Evolutionary conservation across 2,888 invertebrate genomes (phyloP).

Genomic region (Notodonta ziczac): DNA sequence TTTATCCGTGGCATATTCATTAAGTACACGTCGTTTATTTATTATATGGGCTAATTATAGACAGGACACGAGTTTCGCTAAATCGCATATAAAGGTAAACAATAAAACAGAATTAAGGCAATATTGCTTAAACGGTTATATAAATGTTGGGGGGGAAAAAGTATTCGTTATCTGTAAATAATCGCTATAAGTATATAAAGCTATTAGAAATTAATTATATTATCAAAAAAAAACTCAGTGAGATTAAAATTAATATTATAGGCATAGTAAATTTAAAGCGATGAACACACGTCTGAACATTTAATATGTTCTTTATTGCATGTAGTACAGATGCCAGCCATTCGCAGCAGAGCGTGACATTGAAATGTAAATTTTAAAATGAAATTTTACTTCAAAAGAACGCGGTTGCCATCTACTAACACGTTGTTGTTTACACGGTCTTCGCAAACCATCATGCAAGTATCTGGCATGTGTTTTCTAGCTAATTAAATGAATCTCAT

Average conservation of each 20-base stretch:
- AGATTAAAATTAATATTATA: constrained; percentile 79
- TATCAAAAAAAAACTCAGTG: constrained; percentile 74
- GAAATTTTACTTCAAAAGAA: too few relatives aligned
- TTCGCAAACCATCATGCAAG: not conserved
- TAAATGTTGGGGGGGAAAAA: constrained; percentile 36
- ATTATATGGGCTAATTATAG: not conserved
- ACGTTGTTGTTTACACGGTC: not conserved
- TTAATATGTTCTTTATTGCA: constrained; percentile 59
- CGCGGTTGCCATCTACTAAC: too few relatives aligned
- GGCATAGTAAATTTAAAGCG: constrained; percentile 55
- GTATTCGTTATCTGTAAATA: constrained; percentile 74
- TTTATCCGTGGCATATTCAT: too few relatives aligned
- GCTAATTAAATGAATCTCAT: constrained; percentile 64
- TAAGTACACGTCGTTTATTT: not conserved
- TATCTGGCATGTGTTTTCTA: not conserved
- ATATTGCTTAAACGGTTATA: constrained; percentile 54
- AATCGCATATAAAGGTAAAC: constrained; percentile 7
- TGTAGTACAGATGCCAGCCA: not conserved
- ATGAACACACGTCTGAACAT: constrained; percentile 55
- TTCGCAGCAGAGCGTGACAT: too few relatives aligned
- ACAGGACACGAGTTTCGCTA: not conserved
- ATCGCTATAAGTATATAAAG: constrained; percentile 72
- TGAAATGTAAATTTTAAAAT: too few relatives aligned
- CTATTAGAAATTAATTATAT: constrained; percentile 74
- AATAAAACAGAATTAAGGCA: constrained; percentile 36